Conservation (phyloP, 2,797 vertebrate genomes). For the Poeciliopsis turneri region DNA sequence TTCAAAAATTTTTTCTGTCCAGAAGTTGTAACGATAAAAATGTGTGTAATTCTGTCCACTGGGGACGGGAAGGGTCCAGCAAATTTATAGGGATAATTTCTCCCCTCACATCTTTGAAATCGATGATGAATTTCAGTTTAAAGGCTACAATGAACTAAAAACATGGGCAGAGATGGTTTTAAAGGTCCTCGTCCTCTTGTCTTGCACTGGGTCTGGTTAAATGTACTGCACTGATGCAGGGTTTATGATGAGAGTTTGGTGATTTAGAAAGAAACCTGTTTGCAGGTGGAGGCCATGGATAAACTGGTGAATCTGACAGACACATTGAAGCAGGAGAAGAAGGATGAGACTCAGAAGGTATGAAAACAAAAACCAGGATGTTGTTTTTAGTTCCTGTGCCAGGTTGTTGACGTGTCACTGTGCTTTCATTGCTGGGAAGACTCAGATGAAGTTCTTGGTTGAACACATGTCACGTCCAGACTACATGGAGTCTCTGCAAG, state of each 20-base stretch:
- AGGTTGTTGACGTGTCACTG: slow-evolving; percentile 17
- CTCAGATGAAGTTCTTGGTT: slow-evolving; percentile 85
- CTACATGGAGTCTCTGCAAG: slow-evolving; percentile 84
- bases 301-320: slow-evolving; percentile 85
- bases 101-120: background rate
- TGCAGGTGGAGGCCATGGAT: slow-evolving; percentile 85
- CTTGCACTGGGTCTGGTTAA: background rate
- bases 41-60: background rate
- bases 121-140: background rate
- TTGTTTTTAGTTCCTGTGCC: slow-evolving; percentile 1
- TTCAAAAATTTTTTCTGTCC: background rate
- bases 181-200: background rate
- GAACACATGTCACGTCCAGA: slow-evolving; percentile 86
- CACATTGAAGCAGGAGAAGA: slow-evolving; percentile 84
- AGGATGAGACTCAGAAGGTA: slow-evolving; percentile 83
- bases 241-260: background rate
- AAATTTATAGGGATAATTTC: background rate
- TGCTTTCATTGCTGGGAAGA: slow-evolving; percentile 65
- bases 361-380: background rate
- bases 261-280: background rate
- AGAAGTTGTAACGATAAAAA: background rate
- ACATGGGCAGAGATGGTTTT: background rate
- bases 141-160: background rate
- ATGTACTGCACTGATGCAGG: background rate
- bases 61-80: background rate